These are phyloP conservation scores for Eupithecia centaureata DNA, from an alignment of 2,888 invertebrate genomes.

Conservation along the genomic window DNA sequence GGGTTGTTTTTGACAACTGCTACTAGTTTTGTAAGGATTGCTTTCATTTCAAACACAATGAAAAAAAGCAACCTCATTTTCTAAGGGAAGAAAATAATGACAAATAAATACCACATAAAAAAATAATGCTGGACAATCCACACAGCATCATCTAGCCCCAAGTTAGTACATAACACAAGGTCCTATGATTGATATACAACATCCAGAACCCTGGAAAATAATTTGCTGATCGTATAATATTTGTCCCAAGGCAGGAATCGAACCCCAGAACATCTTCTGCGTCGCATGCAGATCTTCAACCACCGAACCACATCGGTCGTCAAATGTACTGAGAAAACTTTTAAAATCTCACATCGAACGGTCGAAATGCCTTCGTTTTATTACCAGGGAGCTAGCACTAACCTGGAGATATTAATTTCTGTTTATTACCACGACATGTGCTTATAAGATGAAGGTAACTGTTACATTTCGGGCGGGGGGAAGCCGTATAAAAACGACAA, in stretches of 20 bases:
- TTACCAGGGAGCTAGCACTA: constrained; percentile 47
- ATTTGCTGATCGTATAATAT: no score
- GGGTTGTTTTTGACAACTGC: background rate
- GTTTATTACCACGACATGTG: constrained; percentile 77
- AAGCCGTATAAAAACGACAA: constrained; percentile 84
- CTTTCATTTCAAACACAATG: background rate
- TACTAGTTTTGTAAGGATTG: background rate
- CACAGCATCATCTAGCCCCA: no score
- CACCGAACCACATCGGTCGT: no score
- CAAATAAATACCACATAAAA: background rate
- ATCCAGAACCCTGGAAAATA: no score
- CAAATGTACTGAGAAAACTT: constrained; percentile 9
- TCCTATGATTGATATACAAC: no score
- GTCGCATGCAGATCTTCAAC: no score
- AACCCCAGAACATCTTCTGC: no score
- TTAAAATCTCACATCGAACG: constrained; percentile 24
- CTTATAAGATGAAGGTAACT: constrained; percentile 77
- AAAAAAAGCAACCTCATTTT: background rate
- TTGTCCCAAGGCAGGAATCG: no score
- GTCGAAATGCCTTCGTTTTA: constrained; percentile 37
- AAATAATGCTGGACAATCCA: no score
- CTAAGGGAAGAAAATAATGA: background rate
- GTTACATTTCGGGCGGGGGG: constrained; percentile 73
- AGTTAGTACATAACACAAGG: no score
- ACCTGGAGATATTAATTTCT: constrained; percentile 74